Conservation (phyloP, 2,113 vertebrate genomes). For the Helogale parvula region DNA sequence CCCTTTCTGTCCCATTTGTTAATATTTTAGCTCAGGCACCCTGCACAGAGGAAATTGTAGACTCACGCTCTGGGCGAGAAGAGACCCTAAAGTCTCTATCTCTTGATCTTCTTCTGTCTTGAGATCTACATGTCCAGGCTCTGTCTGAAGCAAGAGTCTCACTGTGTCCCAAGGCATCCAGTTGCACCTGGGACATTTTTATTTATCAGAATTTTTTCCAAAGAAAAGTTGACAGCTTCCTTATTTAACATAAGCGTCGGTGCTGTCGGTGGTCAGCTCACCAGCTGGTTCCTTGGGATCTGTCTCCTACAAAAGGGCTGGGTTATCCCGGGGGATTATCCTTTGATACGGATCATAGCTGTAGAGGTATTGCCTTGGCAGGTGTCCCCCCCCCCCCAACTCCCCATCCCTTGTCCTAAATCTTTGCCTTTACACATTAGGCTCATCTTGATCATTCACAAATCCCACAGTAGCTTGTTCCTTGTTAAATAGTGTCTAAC, state of each 20-base stretch:
- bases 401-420: neutral
- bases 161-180: neutral
- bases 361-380: neutral
- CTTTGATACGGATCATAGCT: neutral
- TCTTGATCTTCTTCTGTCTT: neutral
- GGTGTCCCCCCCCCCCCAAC: neutral
- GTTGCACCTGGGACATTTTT: neutral
- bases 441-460: neutral
- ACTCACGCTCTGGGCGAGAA: neutral
- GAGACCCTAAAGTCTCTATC: neutral
- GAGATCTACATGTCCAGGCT: neutral
- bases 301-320: neutral
- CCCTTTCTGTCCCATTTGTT: neutral
- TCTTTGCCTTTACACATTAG: neutral
- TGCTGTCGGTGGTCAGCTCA: neutral
- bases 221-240: neutral
- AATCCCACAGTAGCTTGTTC: neutral
- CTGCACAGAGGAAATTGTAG: neutral
- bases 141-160: neutral
- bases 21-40: neutral
- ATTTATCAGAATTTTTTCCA: neutral
- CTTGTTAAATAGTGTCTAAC: neutral
- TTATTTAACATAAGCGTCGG: neutral
- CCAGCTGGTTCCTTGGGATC: neutral
- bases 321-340: neutral